Evolutionary conservation across 2,797 vertebrate genomes (phyloP), one percentile per base, ranked within the genome.

Genomic region (Pangasius djambal): DNA sequence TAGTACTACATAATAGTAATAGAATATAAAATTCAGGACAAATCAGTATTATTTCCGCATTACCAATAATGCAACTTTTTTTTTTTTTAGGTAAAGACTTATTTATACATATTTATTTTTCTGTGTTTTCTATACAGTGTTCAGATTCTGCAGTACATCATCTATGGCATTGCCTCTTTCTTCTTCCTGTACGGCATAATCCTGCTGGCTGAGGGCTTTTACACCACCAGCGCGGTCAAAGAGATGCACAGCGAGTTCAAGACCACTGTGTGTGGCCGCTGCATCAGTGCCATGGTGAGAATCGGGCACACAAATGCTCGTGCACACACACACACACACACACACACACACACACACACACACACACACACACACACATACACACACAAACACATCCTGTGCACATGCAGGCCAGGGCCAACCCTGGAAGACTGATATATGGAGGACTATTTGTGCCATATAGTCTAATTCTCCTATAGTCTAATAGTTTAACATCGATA

Each of bases 191-290:
- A 99, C 1, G 98, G 98, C 92, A 97, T 99, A 94, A 95, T 99
- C 92, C 97, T 99, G 89, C 93, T 99, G 96, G 98, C 97, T 1
- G 98, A 99, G 94, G 98, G 98, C 79, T 99, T 99, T 91, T 99
- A 99, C 94, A 99, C 98, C 89, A 99, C 98, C 25, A 99, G 98
- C 89, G 97, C 98, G 79, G 97, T 99, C 93, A 97, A 96, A 94
- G 98, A 99, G 92, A 96, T 99, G 93, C 98, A 99, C 90, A 98
- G 98, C 78, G 98, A 99, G 95, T 99, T 99, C 94, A 99, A 99
- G 95, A 99, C 98, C 1, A 98, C 98, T 13, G 97, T 97, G 91
- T 99, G 98, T 44, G 98, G 98, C 91, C 97, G 98, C 90, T 99
- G 98, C 96, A 99, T 99, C 96, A 99, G 98, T 87, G 98, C 97